Base-by-base conservation (phyloP, 2,797 vertebrate genomes). In the Danio aesculapii region DNA sequence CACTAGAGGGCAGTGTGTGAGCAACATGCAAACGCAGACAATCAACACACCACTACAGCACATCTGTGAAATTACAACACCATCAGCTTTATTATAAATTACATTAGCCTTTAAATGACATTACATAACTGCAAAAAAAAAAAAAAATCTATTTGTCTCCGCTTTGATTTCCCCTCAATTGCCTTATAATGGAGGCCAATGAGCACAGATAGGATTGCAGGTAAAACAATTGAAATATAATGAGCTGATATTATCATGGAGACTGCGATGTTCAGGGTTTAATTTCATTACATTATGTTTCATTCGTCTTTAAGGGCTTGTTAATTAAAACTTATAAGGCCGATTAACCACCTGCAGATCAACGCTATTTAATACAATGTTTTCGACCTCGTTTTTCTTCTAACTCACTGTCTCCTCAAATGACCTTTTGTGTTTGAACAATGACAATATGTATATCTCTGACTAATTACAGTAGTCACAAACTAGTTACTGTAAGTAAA, bases 1-100 rank as follows among this genome's bases (percentile, higher is more conserved):
- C 94, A 92, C 92, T 92, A 94, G 93, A 93, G 94, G 93, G 93
- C 93, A 91, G 89, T 93, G 90, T 93, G 90, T 85, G 90, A 92
- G 92, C 91, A 90, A 79, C 68, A 8, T 57, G 75, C 67, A 13
- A 47, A 70, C 61, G 59, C 61, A 3, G 53, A 59, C 83, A 58
- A 80, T 50, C 1, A 81, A 89, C 80, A 47, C 59, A 39, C 8
- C 86, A 88, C 82, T 61, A 67, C 58, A 74, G 70, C 87, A 88
- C 90, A 90, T 92, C 87, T 86, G 86, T 85, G 86, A 86, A 91
- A 91, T 92, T 92, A 90, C 87, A 91, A 92, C 88, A 86, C 85
- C 88, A 91, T 90, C 84, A 73, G 90, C 90, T 92, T 92, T 94
- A 88, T 90, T 93, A 94, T 94, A 92, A 91, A 93, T 93, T 90